These are phyloP conservation scores for Choristoneura fumiferana DNA, from an alignment of 1,140 invertebrate species.

Conservation along the genomic window DNA sequence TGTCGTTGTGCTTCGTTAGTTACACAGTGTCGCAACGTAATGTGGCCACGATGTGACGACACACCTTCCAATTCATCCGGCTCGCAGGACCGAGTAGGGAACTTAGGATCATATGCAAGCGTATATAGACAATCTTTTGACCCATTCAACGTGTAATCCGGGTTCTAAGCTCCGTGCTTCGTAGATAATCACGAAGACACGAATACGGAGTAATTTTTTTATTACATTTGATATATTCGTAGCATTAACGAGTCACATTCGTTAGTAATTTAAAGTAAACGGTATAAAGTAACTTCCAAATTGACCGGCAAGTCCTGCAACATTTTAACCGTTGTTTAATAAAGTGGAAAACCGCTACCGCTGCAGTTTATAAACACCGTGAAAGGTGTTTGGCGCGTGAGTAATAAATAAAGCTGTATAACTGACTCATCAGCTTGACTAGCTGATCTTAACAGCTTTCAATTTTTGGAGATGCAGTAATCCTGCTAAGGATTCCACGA, in stretches of 20 bases:
- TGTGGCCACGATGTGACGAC: conserved; percentile 8
- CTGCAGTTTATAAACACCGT: neutral
- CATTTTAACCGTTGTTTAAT: neutral
- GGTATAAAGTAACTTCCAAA: too few species aligned
- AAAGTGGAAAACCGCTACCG: neutral
- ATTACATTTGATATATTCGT: too few species aligned
- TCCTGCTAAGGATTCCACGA: too few species aligned
- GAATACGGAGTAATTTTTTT: too few species aligned
- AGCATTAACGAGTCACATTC: too few species aligned
- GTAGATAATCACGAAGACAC: too few species aligned
- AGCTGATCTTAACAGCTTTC: neutral
- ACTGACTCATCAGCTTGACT: neutral
- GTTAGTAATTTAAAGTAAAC: too few species aligned
- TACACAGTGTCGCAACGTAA: conserved; percentile 7
- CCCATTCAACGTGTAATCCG: too few species aligned
- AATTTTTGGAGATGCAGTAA: neutral
- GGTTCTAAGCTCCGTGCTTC: too few species aligned
- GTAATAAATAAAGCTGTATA: conserved; percentile 3
- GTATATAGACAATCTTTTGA: too few species aligned
- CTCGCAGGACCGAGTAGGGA: neutral
- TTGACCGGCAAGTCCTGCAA: too few species aligned
- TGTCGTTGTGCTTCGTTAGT: conserved; percentile 30
- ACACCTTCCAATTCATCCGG: conserved; percentile 17
- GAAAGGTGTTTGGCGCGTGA: neutral
- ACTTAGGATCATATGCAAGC: too few species aligned